Percentiles rank a stretch among this genome's conserved stretches.
These are phyloP conservation scores for Tragelaphus imberbis DNA, from an alignment of 2,113 vertebrate genomes.

Conservation along the genomic window DNA sequence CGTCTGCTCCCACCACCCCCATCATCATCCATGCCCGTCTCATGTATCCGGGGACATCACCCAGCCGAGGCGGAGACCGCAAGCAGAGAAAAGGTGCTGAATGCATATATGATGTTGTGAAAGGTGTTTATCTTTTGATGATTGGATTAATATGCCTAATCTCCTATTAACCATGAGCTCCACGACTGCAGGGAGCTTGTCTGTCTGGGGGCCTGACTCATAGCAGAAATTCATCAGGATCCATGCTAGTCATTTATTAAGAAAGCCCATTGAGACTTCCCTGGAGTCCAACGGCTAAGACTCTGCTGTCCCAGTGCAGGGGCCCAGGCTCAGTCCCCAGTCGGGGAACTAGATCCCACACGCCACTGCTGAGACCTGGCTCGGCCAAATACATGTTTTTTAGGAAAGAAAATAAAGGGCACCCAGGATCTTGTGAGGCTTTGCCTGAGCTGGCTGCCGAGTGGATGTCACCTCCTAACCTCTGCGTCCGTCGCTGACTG, in stretches of 20 bases:
- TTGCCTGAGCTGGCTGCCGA: no score
- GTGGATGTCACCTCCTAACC: background rate
- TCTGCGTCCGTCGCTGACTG: accelerated
- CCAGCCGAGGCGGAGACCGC: background rate
- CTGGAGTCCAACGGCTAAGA: accelerated
- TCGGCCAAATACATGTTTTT: background rate
- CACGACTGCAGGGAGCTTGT: accelerated
- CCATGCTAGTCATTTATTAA: background rate
- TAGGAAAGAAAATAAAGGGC: background rate
- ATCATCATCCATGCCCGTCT: no score
- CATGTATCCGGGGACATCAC: background rate
- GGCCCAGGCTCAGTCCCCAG: background rate
- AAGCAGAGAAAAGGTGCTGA: background rate
- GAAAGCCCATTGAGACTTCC: background rate
- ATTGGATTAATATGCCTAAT: background rate
- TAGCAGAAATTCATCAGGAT: background rate
- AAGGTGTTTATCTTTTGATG: background rate
- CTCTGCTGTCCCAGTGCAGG: background rate
- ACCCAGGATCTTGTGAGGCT: background rate
- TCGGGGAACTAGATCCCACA: background rate
- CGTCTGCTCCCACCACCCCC: background rate
- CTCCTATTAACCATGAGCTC: background rate
- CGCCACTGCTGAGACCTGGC: background rate
- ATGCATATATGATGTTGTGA: accelerated
- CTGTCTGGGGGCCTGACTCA: background rate